These are phyloP conservation scores for Lagopus leucura DNA, from an alignment of 2,113 vertebrate species.

Conservation along the genomic window DNA sequence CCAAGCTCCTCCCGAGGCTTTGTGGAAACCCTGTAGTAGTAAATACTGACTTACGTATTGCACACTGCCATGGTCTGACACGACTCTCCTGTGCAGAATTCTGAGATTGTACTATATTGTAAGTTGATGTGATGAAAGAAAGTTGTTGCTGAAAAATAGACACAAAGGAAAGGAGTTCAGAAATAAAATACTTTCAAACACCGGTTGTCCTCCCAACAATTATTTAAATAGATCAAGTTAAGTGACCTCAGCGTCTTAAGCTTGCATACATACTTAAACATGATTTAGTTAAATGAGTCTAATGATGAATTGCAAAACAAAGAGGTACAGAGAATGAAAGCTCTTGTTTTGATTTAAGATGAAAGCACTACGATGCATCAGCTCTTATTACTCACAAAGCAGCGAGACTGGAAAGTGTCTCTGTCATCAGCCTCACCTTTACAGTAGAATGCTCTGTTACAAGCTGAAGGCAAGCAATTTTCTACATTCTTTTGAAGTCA, in stretches of 20 bases:
- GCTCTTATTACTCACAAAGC: constrained; percentile 62
- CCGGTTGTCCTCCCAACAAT: neutral
- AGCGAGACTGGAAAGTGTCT: constrained; percentile 55
- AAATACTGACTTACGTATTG: constrained; percentile 89
- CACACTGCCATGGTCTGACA: constrained; percentile 98
- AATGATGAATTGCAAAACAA: constrained; percentile 44
- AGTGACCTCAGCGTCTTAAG: neutral
- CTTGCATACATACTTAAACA: constrained; percentile 22
- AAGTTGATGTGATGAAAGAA: constrained; percentile 99
- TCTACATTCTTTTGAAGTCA: neutral
- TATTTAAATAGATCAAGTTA: constrained; percentile 20
- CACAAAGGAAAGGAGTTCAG: constrained; percentile 10
- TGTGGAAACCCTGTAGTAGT: neutral
- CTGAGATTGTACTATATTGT: constrained; percentile 99
- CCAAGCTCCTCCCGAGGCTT: neutral
- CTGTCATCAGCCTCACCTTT: neutral
- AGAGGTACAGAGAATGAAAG: constrained; percentile 23
- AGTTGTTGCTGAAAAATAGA: constrained; percentile 88
- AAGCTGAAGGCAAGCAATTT: constrained; percentile 42
- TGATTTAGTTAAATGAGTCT: constrained; percentile 29
- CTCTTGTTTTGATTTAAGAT: constrained; percentile 60
- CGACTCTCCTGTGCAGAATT: constrained; percentile 97
- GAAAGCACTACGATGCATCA: constrained; percentile 56
- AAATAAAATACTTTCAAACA: neutral
- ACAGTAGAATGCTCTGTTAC: neutral